Evolutionary conservation across 35 echinoderm and acorn worm genomes (phyloP).

Genomic region (Nesometra sesokonis): DNA sequence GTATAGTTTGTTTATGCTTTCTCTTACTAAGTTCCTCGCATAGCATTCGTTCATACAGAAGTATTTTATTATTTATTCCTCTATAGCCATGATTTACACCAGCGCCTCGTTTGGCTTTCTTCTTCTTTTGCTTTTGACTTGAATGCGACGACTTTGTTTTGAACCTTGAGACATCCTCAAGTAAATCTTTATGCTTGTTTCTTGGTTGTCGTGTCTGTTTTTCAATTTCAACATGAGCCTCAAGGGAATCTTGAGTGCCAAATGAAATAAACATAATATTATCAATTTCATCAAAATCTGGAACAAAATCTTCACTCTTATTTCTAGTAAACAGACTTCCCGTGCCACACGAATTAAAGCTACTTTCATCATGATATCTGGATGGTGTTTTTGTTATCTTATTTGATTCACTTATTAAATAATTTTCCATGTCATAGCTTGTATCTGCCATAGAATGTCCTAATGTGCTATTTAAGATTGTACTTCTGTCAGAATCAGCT

Average conservation of each 20-base stretch:
- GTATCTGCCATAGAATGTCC: too few species aligned
- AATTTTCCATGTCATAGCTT: too few species aligned
- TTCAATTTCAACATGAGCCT: slow-evolving; percentile 9
- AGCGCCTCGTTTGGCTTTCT: background rate
- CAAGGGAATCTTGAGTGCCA: background rate
- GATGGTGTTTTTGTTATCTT: background rate
- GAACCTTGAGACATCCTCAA: background rate
- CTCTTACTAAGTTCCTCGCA: background rate
- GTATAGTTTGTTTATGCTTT: background rate
- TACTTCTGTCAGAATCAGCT: too few species aligned
- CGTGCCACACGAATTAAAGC: background rate
- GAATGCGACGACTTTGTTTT: background rate
- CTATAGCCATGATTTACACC: background rate
- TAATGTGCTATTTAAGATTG: too few species aligned
- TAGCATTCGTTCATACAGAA: background rate
- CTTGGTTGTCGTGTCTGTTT: background rate
- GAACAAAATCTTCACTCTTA: background rate
- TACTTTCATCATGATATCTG: background rate
- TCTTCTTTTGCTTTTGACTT: background rate
- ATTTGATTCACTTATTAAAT: background rate
- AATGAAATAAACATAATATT: slow-evolving; percentile 4
- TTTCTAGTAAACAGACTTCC: background rate
- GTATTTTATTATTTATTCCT: background rate
- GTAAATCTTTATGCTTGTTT: background rate
- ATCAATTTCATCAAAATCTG: slow-evolving; percentile 21